Evolutionary conservation across 1,140 invertebrate genomes (phyloP), one percentile per base, ranked within the genome.

Genomic region (Diplogasteroides magnus): DNA sequence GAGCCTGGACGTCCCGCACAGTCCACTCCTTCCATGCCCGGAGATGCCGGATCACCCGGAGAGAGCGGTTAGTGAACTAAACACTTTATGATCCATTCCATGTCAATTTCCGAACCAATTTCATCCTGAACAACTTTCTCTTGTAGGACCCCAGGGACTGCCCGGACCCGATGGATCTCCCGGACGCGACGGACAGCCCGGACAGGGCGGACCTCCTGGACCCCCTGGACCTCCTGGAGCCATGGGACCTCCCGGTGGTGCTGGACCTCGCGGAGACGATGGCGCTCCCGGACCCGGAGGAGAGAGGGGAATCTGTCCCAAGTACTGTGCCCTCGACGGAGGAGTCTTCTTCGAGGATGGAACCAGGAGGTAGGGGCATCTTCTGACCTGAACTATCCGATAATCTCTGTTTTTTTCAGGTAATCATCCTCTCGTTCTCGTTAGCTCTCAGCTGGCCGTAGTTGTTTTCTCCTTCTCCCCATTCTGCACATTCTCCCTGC

Each of bases 341-440:
- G 74, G 74, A 67, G 74, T 76, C 29, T 76, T 76, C 70, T 76
- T 76, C 74, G 74, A 76, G 56, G 74, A 76, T 56, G 74, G 74
- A 70, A 76, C 74, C 14, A 61, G 74, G 3, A 74, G 74, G 75
- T 75, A 76, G 67, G 19, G 6, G 6, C 6, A 48, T 66, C 32
- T 66, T 66, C n/a, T n/a, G n/a, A 61, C 57, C 64, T 66, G n/a
- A 6, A 2, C 15, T 48, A 48, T 48, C 64, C 28, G 48, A 57
- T 66, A 26, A 57, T 15, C 19, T 29, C 13, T 37, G 6, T 32
- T 66, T 31, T 32, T 56, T 56, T 26, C 64, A 66, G 64, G 25
- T 66, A 25, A 66, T 48, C n/a, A 57, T 32, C 64, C 32, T 66
- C 32, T 37, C 64, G 25, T 28, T 55, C 29, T 28, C 62, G 28